phyloP scores from a whole-genome alignment of 1,140 invertebrate genomes.

The Drosophila mojavensis region DNA sequence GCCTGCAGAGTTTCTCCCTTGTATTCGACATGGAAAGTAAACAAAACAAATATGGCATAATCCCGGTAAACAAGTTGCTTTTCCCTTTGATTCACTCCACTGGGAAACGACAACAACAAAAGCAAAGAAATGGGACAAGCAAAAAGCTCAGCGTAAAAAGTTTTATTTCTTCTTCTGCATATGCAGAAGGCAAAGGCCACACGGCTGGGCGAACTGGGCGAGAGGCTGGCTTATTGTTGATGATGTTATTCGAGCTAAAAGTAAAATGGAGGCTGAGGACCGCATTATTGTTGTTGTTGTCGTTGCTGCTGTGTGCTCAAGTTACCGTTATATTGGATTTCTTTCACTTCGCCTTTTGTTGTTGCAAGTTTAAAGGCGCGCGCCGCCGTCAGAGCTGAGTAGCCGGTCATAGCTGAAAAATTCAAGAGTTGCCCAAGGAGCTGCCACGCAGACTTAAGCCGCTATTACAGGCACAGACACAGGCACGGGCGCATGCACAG shows the following conservation, averaged over 20 bases:
- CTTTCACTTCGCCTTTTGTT: slow-evolving; percentile 22
- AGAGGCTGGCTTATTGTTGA: not conserved
- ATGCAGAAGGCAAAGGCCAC: slow-evolving; percentile 15
- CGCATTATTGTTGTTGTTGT: slow-evolving; percentile 45
- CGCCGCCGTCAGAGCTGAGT: slow-evolving; percentile 8
- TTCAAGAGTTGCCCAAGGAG: slow-evolving; percentile 6
- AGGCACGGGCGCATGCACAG: no score
- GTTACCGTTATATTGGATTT: slow-evolving; percentile 51
- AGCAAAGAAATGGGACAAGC: not conserved
- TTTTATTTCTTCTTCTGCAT: slow-evolving; percentile 45
- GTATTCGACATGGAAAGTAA: slow-evolving; percentile 1
- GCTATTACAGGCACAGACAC: not conserved
- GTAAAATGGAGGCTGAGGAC: slow-evolving; percentile 37
- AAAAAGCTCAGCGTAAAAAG: slow-evolving; percentile 33
- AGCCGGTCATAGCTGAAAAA: slow-evolving; percentile 12
- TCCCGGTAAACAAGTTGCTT: slow-evolving; percentile 66
- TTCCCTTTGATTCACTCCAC: slow-evolving; percentile 45
- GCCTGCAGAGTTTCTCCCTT: not conserved
- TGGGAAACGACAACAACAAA: not conserved
- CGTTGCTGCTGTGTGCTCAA: slow-evolving; percentile 18
- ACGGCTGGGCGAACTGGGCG: not conserved
- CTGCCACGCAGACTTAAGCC: slow-evolving; percentile 9
- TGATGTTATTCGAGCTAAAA: slow-evolving; percentile 7
- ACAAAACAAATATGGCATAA: slow-evolving; percentile 42
- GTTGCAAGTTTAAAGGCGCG: slow-evolving; percentile 35